Conservation (phyloP, 2,113 vertebrate species). For the Vidua macroura region DNA sequence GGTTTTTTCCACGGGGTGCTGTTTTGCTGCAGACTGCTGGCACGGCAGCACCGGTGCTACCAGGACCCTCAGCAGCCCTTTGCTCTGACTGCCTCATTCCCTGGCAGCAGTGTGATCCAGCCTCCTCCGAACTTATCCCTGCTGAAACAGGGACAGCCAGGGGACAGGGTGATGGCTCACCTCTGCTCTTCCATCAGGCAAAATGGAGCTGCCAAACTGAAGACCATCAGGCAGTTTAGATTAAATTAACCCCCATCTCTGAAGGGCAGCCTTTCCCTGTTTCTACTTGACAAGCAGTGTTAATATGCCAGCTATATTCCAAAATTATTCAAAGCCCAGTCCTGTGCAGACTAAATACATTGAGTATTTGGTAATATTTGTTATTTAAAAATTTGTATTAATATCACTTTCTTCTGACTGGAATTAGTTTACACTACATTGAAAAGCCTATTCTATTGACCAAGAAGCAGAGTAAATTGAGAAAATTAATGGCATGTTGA, state of each 20-base stretch:
- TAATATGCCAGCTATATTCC: not conserved
- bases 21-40: not conserved
- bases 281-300: not conserved
- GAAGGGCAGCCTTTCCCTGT: not conserved
- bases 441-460: not conserved
- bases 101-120: not conserved
- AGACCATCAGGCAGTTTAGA: not conserved
- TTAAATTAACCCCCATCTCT: not conserved
- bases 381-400: constrained; percentile 36
- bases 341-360: not conserved
- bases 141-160: not conserved
- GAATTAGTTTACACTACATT: constrained; percentile 35
- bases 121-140: accelerated
- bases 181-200: not conserved
- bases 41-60: not conserved
- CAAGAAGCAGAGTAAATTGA: not conserved
- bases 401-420: constrained; percentile 16
- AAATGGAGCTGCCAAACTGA: not conserved
- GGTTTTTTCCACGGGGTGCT: accelerated
- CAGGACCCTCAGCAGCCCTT: not conserved
- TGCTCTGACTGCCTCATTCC: not conserved
- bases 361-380: not conserved
- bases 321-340: not conserved
- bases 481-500: constrained; percentile 34
- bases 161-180: not conserved